Evolutionary conservation across 2,113 vertebrate species (phyloP).

Genomic region (Diadophis punctatus): DNA sequence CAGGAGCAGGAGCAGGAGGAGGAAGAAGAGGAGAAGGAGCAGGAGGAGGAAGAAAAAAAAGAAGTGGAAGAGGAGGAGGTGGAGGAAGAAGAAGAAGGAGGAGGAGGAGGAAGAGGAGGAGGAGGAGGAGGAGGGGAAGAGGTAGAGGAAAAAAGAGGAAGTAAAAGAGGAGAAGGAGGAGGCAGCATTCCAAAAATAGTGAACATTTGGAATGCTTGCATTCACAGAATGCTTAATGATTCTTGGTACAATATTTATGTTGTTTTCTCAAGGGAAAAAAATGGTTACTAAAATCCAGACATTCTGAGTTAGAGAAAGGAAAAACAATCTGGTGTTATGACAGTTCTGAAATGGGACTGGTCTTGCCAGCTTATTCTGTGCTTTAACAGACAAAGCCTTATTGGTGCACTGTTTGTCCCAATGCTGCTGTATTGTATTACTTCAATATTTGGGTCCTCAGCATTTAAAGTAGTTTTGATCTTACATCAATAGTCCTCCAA

Average conservation of each 20-base stretch:
- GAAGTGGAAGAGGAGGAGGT: not conserved
- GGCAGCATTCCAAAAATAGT: not conserved
- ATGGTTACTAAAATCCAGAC: constrained; percentile 56
- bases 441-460: constrained; percentile 62
- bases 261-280: constrained; percentile 46
- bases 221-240: constrained; percentile 24
- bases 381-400: constrained; percentile 58
- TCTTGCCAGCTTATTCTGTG: constrained; percentile 51
- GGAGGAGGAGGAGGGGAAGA: not conserved
- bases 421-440: constrained; percentile 64
- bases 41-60: not conserved
- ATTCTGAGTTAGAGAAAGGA: constrained; percentile 56
- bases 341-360: constrained; percentile 52
- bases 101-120: not conserved
- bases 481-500: constrained; percentile 52
- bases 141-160: not conserved
- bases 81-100: not conserved
- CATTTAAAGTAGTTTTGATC: constrained; percentile 62
- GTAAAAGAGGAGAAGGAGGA: not conserved
- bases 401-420: constrained; percentile 60
- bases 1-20: not conserved
- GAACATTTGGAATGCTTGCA: constrained; percentile 15
- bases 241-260: constrained; percentile 43
- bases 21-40: not conserved
- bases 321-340: constrained; percentile 63